A percentile compares a stretch with the other conserved stretches of the same genome.
Conservation (phyloP, 1,140 invertebrate genomes). For the Pomacea maculata region DNA sequence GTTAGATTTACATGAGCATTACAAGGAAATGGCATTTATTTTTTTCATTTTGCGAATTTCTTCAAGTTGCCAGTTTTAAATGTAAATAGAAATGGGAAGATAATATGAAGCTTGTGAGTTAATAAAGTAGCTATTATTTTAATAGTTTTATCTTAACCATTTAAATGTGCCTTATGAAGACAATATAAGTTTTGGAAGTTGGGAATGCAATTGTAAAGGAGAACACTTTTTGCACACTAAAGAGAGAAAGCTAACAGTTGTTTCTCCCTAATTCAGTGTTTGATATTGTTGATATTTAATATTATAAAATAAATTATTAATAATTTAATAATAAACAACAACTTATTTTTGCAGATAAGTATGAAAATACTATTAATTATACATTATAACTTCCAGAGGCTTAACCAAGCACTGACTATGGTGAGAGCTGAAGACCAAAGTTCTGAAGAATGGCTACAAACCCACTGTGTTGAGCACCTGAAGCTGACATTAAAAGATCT, state of each 20-base stretch:
- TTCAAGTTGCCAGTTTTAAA: neutral
- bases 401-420: slow-evolving; percentile 39
- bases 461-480: slow-evolving; percentile 57
- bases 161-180: too few relatives aligned
- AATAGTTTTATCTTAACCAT: too few relatives aligned
- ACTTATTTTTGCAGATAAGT: neutral
- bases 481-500: slow-evolving; percentile 64
- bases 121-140: too few relatives aligned
- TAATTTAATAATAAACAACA: neutral
- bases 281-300: too few relatives aligned
- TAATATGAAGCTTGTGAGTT: neutral
- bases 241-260: too few relatives aligned
- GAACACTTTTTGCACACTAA: neutral
- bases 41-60: too few relatives aligned
- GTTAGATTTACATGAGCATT: slow-evolving; percentile 28
- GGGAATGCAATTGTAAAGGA: neutral
- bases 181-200: neutral
- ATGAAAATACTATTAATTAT: neutral
- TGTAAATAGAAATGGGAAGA: neutral
- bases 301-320: neutral
- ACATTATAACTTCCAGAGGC: slow-evolving; percentile 27
- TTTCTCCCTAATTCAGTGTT: neutral
- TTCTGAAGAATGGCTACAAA: slow-evolving; percentile 63
- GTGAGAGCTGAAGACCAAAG: slow-evolving; percentile 54
- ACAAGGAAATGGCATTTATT: slow-evolving; percentile 4